Evolutionary conservation across 1,140 invertebrate genomes (phyloP), one percentile per base, ranked within the genome.

Genomic region (Neodiprion virginianus): DNA sequence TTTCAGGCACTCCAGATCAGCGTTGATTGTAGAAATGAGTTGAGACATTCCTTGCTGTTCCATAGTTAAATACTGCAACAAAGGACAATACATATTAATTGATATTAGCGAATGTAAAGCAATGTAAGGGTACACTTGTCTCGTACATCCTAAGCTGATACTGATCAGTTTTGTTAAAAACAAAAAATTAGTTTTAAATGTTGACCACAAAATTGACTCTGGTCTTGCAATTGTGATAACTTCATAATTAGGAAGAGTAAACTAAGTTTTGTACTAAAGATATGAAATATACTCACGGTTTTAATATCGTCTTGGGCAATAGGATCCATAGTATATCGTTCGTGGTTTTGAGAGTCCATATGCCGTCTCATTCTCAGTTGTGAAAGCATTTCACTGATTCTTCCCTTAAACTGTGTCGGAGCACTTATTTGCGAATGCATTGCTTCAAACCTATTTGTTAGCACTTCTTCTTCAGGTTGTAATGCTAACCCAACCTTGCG

Each of bases 361-460:
- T 93, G 91, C 79, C 90, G 90, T 80, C 96, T 94, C 90, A 97
- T 93, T 77, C 95, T 89, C 77, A 97, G 93, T 75, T 96, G 95
- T 23, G 96, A 96, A 74, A 97, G 90, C 76, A 98, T 88, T 89
- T 98, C 97, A 84, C 96, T 97, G 48, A 98, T 90, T 77, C 96
- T 93, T 87, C 96, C 96, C 88, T 97, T 97, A 80, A 96, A 97
- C 81, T 98, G 95, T 70, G 96, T 97, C 11, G 97, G 97, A 11
- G 96, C 94, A 77, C 95, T 95, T 2, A 99, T 91, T 82, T 97
- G 94, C 0, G 93, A 91, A 71, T 96, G 93, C 84, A 98, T 92
- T 69, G 93, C 92, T 88, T 98, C 96, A 11, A 98, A 90, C 79
- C 95, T 93, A 17, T 94, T 94, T 67, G 95, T 91, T 17, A 97